Evolutionary conservation across 2,888 invertebrate species (phyloP).

Genomic region (Syritta pipiens): DNA sequence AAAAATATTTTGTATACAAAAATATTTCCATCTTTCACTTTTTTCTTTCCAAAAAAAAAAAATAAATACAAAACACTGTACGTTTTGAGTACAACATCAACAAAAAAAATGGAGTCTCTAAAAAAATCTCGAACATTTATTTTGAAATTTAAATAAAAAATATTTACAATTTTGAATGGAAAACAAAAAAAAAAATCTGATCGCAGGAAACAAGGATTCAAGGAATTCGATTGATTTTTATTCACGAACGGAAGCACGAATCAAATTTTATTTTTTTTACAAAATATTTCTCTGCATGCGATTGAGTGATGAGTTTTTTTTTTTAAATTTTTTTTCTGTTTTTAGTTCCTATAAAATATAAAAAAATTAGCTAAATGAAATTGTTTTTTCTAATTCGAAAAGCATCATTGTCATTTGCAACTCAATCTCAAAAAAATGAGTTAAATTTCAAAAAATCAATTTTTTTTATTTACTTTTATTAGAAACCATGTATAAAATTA

Average conservation of each 20-base stretch:
- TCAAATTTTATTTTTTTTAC: too few relatives aligned
- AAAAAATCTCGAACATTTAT: constrained; percentile 12
- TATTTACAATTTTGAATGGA: constrained; percentile 54
- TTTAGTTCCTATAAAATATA: constrained; percentile 66
- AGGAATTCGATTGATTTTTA: constrained; percentile 8
- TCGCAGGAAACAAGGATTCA: constrained; percentile 19
- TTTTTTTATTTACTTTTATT: constrained; percentile 33
- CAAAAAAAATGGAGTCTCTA: constrained; percentile 8
- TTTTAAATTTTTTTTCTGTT: constrained; percentile 38
- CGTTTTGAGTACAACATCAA: constrained; percentile 7
- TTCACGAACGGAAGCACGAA: constrained; percentile 11
- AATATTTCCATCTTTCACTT: neutral
- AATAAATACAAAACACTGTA: constrained; percentile 1
- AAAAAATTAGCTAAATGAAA: constrained; percentile 44
- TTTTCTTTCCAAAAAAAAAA: constrained; percentile 3
- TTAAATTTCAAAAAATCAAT: too few relatives aligned
- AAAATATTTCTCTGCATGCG: constrained; percentile 65
- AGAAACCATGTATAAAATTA: constrained; percentile 33
- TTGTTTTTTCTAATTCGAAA: neutral
- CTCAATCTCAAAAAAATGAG: constrained; percentile 10
- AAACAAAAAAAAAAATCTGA: too few relatives aligned
- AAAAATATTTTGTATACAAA: constrained; percentile 3
- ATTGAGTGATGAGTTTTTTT: constrained; percentile 41
- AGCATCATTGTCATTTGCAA: neutral
- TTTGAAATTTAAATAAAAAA: constrained; percentile 28